These are phyloP conservation scores for Acromyrmex echinatior DNA, from an alignment of 1,140 invertebrate genomes.

Conservation along the genomic window DNA sequence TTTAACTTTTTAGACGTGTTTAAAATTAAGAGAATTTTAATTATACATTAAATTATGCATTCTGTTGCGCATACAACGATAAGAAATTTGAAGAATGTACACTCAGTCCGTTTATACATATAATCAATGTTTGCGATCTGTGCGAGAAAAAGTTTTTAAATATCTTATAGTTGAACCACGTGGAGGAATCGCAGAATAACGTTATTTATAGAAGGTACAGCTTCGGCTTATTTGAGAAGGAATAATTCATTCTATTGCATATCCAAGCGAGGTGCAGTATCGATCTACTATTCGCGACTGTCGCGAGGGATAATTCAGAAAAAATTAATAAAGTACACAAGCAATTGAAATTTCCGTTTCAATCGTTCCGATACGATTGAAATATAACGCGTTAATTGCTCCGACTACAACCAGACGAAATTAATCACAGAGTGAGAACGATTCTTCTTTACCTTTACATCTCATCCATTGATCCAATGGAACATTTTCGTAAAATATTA, in stretches of 20 bases:
- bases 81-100: neutral
- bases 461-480: neutral
- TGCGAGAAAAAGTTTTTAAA: neutral
- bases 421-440: conserved; percentile 13
- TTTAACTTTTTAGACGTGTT: neutral
- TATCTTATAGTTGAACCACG: neutral
- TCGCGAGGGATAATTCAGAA: conserved; percentile 13
- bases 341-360: conserved; percentile 3
- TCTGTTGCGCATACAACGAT: neutral
- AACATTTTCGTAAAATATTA: conserved; percentile 23
- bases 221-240: conserved; percentile 26
- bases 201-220: neutral
- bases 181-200: neutral
- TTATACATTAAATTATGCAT: conserved; percentile 9
- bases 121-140: neutral
- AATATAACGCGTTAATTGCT: conserved; percentile 39
- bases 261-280: conserved; percentile 17
- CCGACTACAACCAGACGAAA: neutral
- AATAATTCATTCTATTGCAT: conserved; percentile 51
- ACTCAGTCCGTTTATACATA: neutral
- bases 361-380: neutral
- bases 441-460: conserved; percentile 16
- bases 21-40: neutral
- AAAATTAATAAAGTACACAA: conserved; percentile 50
- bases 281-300: conserved; percentile 24